A percentile compares a stretch with the other conserved stretches of the same genome.
Conservation (phyloP, 2,888 invertebrate species). For the Limnephilus auricula region DNA sequence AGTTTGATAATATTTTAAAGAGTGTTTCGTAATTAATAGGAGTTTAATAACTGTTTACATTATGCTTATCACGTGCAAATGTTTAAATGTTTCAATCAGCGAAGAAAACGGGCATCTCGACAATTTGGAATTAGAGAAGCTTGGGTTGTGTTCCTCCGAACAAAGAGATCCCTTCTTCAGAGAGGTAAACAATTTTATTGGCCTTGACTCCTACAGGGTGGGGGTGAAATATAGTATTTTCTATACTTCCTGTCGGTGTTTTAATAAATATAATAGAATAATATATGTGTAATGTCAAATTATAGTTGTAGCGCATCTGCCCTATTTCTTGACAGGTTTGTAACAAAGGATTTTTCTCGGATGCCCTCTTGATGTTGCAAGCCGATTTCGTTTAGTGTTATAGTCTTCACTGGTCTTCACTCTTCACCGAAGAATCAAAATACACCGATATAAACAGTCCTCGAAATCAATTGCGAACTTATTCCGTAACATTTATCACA, state of each 20-base stretch:
- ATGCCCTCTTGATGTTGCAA: background rate
- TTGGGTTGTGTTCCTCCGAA: slow-evolving; percentile 79
- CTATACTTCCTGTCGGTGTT: slow-evolving; percentile 9
- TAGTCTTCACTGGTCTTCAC: too few relatives aligned
- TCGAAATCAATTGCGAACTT: background rate
- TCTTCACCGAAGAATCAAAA: background rate
- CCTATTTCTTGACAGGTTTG: background rate
- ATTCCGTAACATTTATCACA: background rate
- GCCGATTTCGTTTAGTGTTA: background rate
- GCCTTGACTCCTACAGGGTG: slow-evolving; percentile 73
- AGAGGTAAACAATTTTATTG: slow-evolving; percentile 79
- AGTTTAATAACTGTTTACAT: slow-evolving; percentile 57
- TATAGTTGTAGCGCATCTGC: slow-evolving; percentile 3
- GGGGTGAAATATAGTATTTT: slow-evolving; percentile 61
- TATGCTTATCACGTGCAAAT: slow-evolving; percentile 81
- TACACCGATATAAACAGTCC: background rate
- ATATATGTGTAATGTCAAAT: background rate
- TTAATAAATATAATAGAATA: background rate
- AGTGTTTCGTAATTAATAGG: slow-evolving; percentile 56
- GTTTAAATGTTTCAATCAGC: slow-evolving; percentile 84
- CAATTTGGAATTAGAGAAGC: slow-evolving; percentile 77
- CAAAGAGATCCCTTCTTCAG: slow-evolving; percentile 82
- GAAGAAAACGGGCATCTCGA: slow-evolving; percentile 78
- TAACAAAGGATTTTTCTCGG: slow-evolving; percentile 27
- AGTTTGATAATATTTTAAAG: slow-evolving; percentile 55